Evolutionary conservation across 2,113 vertebrate species (phyloP), one percentile per base, ranked within the genome.

Genomic region (Rhadina sibilatrix): DNA sequence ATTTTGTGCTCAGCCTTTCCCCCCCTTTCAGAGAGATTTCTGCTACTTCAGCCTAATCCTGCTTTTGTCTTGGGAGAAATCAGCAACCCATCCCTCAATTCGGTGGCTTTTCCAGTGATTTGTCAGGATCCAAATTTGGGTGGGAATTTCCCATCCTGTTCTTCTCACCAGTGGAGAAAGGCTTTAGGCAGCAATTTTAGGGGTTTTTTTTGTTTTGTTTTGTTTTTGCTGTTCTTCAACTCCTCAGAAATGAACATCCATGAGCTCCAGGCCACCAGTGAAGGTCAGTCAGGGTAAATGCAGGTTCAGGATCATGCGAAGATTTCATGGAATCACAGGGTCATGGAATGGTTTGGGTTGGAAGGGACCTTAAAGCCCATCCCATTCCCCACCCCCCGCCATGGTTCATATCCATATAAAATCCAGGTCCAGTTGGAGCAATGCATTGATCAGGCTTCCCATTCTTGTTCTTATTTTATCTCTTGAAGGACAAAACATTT

Each of bases 301-400:
- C 11, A 74, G 35, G 19, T n/a, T 33, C 37, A 12, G 40, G 21
- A 3, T 2, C 27, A 5, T 1, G 4, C 1, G 3, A 31, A 61
- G 18, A 22, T 25, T 72, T 57, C 22, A 11, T 20, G 46, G 68
- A 35, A 28, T 57, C 30, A 12, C 42, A 56, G 22, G 27, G 2
- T 23, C 52, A 13, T 15, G 38, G 52, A 20, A 33, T 28, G 15
- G 12, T 59, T 50, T 74, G 52, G 35, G 18, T 16, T 19, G 52
- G 44, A 52, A 65, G 17, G 6, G 15, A 59, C 23, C 52, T 52
- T 16, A 44, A 38, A 52, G 6, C 37, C 9, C 35, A 37, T 11
- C 44, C 33, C 21, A 30, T 22, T 22, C 13, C 50, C 13, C 50
- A 47, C 3, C 7, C 11, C 11, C 24, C 40, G 30, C 40, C 49